Base-by-base conservation (phyloP, 2,888 invertebrate genomes). In the Polymixis lichenea region DNA sequence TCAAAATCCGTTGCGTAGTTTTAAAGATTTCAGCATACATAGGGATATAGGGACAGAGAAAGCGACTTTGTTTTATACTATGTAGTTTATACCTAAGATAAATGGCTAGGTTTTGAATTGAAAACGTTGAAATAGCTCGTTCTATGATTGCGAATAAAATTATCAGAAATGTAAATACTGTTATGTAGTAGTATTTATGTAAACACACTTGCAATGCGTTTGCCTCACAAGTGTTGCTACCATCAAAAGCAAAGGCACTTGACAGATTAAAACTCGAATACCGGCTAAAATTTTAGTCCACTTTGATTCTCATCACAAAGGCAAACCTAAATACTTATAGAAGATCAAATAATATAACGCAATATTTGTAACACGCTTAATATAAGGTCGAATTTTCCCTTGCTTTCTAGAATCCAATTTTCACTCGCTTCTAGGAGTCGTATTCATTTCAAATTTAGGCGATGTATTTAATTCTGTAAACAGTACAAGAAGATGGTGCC, bases 201-300 rank as follows among this genome's bases (percentile, higher is more conserved):
- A 13, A 25, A 56, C 15, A 49, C 46, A 38, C 8, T 51, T 28
- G 53, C 79, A 79, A 78, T 61, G 15, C n/a, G 28, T 71, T 61
- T 61, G 28, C 65, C 11, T 60, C 49, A 53, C 8, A 79, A 17
- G 15, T 49, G 7, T 72, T 78, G 80, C 73, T 51, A 66, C 17
- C 28, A n/a, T 9, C n/a, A 2, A 60, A 79, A 49, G n/a, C 6
- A 55, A 61, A 78, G 73, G 80, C 80, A 49, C 60, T 66, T 58
- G n/a, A 28, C 19, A 56, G 38, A 17, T 11, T 51, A 0, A 11
- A 69, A 25, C 8, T 19, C 5, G 15, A 25, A 11, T 7, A 22
- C 17, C 6, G 7, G 32, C 32, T 32, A 7, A 9, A 46, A 22
- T 19, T 46, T 11, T 49, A 49, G 28, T 28, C 28, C 15, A 28